Evolutionary conservation across 2,113 vertebrate genomes (phyloP).

Genomic region (Bucco capensis): DNA sequence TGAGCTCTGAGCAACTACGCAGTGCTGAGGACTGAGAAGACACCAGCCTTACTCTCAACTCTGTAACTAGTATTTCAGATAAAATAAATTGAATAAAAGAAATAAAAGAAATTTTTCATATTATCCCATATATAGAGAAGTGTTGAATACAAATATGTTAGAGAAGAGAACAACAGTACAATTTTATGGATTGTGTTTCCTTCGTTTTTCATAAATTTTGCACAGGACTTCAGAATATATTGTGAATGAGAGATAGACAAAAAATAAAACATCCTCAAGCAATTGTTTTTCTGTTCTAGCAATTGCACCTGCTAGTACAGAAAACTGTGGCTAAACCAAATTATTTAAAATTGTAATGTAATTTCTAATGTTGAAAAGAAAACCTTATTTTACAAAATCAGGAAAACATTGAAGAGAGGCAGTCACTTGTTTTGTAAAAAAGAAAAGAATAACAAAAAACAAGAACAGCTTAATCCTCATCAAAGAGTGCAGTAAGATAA

Average conservation of each 20-base stretch:
- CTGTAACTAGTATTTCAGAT: no score
- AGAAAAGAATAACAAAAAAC: neutral
- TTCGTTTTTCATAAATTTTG: neutral
- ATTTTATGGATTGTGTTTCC: neutral
- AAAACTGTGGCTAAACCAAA: neutral
- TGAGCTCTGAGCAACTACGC: neutral
- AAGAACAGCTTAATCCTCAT: neutral
- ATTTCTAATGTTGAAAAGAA: neutral
- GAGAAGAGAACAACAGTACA: rapidly evolving
- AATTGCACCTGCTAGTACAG: neutral
- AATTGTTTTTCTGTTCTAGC: neutral
- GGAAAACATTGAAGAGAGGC: neutral
- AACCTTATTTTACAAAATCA: neutral
- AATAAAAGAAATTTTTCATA: neutral
- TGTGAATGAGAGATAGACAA: neutral
- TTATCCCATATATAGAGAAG: no score
- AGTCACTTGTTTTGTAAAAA: neutral
- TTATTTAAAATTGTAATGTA: neutral
- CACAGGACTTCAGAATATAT: neutral
- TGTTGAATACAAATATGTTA: no score
- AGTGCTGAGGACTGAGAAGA: neutral
- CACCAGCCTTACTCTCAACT: neutral
- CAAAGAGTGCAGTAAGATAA: neutral
- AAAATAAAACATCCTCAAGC: neutral
- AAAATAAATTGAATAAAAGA: neutral